phyloP scores from a whole-genome alignment of 2,888 invertebrate genomes.

The Acanthosepion pharaonis region DNA sequence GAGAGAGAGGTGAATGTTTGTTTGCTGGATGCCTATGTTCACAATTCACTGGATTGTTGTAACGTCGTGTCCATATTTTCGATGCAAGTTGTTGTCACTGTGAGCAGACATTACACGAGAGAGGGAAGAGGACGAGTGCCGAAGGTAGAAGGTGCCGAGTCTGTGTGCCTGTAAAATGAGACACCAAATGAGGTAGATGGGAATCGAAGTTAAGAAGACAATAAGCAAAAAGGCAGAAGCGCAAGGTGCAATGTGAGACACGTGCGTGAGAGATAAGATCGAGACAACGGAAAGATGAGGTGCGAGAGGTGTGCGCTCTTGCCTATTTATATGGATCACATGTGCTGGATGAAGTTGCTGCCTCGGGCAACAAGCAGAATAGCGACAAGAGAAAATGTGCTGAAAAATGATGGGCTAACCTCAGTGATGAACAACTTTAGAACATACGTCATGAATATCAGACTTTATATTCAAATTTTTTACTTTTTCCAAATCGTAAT shows the following conservation, averaged over 20 bases:
- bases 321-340: conserved; percentile 21
- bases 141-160: conserved; percentile 7
- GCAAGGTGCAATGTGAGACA: background rate
- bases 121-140: background rate
- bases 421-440: background rate
- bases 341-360: background rate
- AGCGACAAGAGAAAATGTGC: background rate
- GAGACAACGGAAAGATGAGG: background rate
- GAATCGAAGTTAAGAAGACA: background rate
- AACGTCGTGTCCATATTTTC: background rate
- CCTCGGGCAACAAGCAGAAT: background rate
- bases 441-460: background rate
- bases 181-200: background rate
- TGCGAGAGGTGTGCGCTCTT: conserved; percentile 18
- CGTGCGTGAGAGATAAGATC: background rate
- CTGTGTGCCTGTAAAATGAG: conserved; percentile 33
- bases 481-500: too few species aligned
- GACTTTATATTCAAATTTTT: background rate
- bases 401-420: background rate
- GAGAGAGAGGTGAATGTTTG: background rate
- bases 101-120: background rate
- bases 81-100: background rate
- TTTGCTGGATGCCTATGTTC: background rate
- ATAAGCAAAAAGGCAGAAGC: background rate
- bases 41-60: background rate